A percentile compares a stretch with the other conserved stretches of the same genome.
Evolutionary conservation across 2,888 invertebrate species (phyloP).

Genomic region (Agrotis ipsilon): DNA sequence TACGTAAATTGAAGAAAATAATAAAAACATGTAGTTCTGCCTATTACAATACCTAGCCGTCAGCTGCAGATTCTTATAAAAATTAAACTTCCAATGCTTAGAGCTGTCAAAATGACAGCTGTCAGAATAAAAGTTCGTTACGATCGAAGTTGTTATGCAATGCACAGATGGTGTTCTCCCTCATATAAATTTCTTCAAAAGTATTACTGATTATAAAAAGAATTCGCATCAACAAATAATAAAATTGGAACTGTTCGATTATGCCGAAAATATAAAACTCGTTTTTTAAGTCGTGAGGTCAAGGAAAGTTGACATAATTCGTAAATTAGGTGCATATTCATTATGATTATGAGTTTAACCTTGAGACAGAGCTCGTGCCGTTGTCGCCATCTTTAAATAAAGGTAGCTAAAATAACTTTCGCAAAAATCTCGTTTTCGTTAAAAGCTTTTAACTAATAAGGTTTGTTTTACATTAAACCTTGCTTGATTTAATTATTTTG

Average conservation of each 20-base stretch:
- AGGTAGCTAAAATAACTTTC: constrained; percentile 11
- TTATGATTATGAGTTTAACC: constrained; percentile 30
- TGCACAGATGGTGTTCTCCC: neutral
- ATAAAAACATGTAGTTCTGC: too few species aligned
- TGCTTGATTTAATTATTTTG: neutral
- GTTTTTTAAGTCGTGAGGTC: constrained; percentile 10
- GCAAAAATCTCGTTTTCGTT: constrained; percentile 8
- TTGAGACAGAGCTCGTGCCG: constrained; percentile 12
- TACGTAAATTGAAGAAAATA: too few species aligned
- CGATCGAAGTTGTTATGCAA: neutral
- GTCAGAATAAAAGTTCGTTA: neutral
- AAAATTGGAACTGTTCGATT: neutral
- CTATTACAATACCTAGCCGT: too few species aligned
- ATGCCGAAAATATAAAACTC: constrained; percentile 1
- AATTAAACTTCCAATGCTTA: neutral
- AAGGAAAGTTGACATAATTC: constrained; percentile 35
- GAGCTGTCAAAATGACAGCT: constrained; percentile 8
- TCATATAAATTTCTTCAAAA: neutral
- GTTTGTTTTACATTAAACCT: constrained; percentile 1
- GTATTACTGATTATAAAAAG: neutral
- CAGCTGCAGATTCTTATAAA: too few species aligned
- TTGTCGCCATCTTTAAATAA: constrained; percentile 1
- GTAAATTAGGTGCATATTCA: constrained; percentile 21
- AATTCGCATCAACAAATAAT: neutral
- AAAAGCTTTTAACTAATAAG: constrained; percentile 6